Evolutionary conservation across 2,113 vertebrate species (phyloP).

Genomic region (Cinclus mexicanus): DNA sequence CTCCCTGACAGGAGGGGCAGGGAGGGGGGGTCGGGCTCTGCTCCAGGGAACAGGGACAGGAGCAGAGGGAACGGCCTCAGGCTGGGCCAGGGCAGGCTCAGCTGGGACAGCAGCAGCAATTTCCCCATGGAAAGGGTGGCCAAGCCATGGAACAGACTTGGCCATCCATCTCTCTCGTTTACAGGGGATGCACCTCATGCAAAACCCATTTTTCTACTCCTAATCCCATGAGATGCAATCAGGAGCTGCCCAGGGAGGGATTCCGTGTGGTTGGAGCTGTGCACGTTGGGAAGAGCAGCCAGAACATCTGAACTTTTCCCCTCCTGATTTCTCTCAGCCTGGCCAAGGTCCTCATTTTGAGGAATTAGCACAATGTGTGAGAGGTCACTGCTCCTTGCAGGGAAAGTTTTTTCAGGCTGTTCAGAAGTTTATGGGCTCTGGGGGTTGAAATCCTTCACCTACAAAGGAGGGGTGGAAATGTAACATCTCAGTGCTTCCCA

Average conservation of each 20-base stretch:
- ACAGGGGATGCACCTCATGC: background rate
- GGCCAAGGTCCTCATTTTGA: background rate
- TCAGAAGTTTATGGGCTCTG: background rate
- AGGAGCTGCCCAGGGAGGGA: background rate
- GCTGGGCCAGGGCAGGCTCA: too few species aligned
- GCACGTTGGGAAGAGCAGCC: rapidly evolving
- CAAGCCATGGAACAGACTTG: background rate
- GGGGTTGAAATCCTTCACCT: background rate
- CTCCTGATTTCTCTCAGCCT: background rate
- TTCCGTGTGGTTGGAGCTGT: background rate
- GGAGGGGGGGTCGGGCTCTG: too few species aligned
- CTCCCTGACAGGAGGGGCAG: too few species aligned
- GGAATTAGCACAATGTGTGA: background rate
- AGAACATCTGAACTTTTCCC: background rate
- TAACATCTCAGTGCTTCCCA: background rate
- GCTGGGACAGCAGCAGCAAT: too few species aligned
- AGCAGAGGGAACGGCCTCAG: too few species aligned
- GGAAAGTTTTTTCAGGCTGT: background rate
- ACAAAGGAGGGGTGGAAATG: background rate
- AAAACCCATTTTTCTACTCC: background rate
- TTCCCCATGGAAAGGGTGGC: too few species aligned
- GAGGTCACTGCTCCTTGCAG: background rate
- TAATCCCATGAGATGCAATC: background rate
- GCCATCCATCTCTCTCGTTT: background rate
- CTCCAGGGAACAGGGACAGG: too few species aligned